A percentile compares a stretch with the other conserved stretches of the same genome.
phyloP scores from a whole-genome alignment of 2,888 invertebrate genomes.

The Thalpophila matura region DNA sequence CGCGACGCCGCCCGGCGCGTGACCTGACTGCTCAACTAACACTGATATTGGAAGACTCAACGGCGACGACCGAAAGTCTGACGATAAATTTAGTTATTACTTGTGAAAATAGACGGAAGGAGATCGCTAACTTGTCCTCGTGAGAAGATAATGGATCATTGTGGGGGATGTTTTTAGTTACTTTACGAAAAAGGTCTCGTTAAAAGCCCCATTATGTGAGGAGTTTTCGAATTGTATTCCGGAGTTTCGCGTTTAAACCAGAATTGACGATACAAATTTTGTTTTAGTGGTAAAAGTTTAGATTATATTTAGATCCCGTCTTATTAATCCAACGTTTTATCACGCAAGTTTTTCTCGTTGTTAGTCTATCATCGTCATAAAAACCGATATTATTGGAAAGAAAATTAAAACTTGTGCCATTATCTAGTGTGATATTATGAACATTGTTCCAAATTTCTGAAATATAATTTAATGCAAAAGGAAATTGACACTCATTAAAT shows the following conservation, averaged over 20 bases:
- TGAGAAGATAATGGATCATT: conserved; percentile 90
- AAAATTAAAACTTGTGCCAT: conserved; percentile 23
- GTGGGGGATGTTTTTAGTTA: conserved; percentile 87
- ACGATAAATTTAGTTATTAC: conserved; percentile 91
- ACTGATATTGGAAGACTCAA: conserved; percentile 86
- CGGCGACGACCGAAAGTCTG: conserved; percentile 86
- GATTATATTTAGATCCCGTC: conserved; percentile 71
- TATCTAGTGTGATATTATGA: neutral
- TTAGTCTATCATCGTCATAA: conserved; percentile 27
- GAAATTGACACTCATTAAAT: conserved; percentile 38
- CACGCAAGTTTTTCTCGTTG: conserved; percentile 38
- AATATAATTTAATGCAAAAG: neutral
- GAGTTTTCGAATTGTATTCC: conserved; percentile 85
- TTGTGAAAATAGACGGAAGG: conserved; percentile 90
- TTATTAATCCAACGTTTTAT: conserved; percentile 56
- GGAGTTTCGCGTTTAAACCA: conserved; percentile 78
- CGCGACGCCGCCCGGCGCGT: conserved; percentile 76
- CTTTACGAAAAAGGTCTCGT: conserved; percentile 86
- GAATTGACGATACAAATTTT: conserved; percentile 77
- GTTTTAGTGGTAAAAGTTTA: conserved; percentile 76
- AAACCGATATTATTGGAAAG: conserved; percentile 23
- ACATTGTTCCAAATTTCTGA: neutral
- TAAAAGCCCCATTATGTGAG: conserved; percentile 88
- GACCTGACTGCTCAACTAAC: conserved; percentile 83
- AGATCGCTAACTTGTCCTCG: conserved; percentile 90